Evolutionary conservation across 2,888 invertebrate genomes (phyloP), one percentile per base, ranked within the genome.

Genomic region (Acleris literana): DNA sequence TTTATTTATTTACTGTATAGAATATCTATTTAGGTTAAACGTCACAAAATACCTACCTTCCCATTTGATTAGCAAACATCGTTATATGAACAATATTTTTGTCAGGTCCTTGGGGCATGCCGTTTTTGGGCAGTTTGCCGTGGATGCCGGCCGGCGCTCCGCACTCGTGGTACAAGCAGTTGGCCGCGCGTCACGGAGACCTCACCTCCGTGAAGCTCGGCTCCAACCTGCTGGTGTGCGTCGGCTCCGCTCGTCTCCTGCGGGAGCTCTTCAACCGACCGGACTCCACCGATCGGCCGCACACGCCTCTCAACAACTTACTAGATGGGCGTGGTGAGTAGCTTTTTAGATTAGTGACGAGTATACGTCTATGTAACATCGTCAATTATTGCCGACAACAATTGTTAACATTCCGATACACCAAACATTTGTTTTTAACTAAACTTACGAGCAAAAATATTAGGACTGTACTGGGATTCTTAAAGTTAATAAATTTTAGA

Each of bases 81-180:
- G 16, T 16, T n/a, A 16, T n/a, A 22, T 9, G 33, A 56, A 62
- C 33, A 53, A 52, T 18, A 43, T 39, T 54, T 25, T 96, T 69
- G 69, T 96, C 96, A 51, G 97, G 97, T 25, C 97, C 97, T 18
- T 95, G 95, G 95, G 97, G 97, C 4, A 79, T 97, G 25, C 97
- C 97, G 11, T 83, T 96, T 46, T 84, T 97, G 39, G 97, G 97
- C 43, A 96, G 95, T 76, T 85, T 97, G 69, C 95, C 95, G 0
- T 96, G 95, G 82, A 93, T 97, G 83, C 94, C 94, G 73, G 91
- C 93, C 13, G 94, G 94, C 68, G 96, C 96, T 78, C 97, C 97
- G 0, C 93, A 95, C 18, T 90, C 96, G 67, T 96, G 96, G 88
- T 96, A 96, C 70, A 93, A 96, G 7, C 90, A 94, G 44, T 89